phyloP scores from a whole-genome alignment of 1,140 invertebrate genomes.

The Nautilus pompilius region DNA sequence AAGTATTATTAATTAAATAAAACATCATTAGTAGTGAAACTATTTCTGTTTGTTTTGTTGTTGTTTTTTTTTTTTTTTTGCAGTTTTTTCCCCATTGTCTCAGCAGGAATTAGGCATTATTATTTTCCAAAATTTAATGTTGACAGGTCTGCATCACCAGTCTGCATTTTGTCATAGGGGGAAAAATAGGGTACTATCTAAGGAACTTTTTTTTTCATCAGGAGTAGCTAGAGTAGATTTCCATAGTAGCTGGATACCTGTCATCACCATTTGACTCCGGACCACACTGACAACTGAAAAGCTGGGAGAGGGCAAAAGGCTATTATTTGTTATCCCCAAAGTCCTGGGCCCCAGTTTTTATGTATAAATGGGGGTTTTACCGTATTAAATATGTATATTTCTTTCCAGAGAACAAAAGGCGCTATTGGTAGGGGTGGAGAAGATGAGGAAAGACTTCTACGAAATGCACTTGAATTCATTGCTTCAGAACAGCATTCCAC shows the following conservation, averaged over 20 bases:
- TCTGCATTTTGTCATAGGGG: no score
- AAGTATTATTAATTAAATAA: no score
- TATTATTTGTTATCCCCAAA: background rate
- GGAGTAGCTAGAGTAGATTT: background rate
- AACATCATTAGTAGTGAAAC: no score
- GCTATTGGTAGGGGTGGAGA: constrained; percentile 3
- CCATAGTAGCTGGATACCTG: background rate
- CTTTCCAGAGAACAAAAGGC: constrained; percentile 8
- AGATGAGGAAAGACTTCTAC: constrained; percentile 11
- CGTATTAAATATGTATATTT: background rate
- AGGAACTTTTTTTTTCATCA: background rate
- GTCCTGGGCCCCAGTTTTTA: background rate
- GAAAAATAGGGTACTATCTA: no score
- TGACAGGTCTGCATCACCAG: no score
- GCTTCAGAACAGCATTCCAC: constrained; percentile 4
- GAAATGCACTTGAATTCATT: constrained; percentile 11
- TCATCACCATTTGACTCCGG: background rate
- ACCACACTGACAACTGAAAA: background rate
- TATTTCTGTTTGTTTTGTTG: no score
- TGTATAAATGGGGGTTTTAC: no score
- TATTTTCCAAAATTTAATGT: no score
- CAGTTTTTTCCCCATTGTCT: no score
- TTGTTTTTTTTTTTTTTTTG: no score
- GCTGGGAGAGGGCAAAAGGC: background rate
- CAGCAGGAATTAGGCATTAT: no score